These are phyloP conservation scores for Mystacornis crossleyi DNA, from an alignment of 2,113 vertebrate species.

Conservation along the genomic window DNA sequence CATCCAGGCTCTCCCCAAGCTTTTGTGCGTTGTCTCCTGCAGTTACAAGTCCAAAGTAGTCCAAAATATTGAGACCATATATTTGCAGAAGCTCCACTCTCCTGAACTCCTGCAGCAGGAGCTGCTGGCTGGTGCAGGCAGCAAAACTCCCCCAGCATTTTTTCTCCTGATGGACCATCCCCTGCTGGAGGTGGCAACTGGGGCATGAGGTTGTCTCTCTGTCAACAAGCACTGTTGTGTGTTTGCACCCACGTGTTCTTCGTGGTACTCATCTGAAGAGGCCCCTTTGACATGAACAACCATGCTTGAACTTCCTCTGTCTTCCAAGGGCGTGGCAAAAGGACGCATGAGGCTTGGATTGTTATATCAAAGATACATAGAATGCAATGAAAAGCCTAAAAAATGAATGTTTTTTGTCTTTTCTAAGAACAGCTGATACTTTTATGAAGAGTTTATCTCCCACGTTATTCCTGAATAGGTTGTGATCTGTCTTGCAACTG, in stretches of 20 bases:
- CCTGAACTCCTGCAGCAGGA: background rate
- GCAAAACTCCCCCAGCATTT: background rate
- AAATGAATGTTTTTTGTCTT: background rate
- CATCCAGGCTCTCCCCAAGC: background rate
- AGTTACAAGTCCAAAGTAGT: background rate
- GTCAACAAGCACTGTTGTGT: fast-evolving
- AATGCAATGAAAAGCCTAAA: background rate
- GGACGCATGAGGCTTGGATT: background rate
- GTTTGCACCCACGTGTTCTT: background rate
- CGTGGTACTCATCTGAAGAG: background rate
- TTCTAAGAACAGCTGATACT: background rate
- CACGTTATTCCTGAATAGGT: background rate
- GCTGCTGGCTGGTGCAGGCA: background rate
- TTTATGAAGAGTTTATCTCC: background rate
- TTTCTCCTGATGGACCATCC: background rate
- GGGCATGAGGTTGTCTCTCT: fast-evolving
- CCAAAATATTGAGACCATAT: background rate
- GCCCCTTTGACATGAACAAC: background rate
- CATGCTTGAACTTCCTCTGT: fast-evolving
- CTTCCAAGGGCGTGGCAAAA: background rate
- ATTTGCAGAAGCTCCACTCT: background rate
- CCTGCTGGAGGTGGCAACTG: fast-evolving
- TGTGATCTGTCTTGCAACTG: background rate
- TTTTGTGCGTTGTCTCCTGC: background rate
- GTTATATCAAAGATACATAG: background rate